phyloP scores from a whole-genome alignment of 2,113 vertebrate genomes.

The Semicossyphus pulcher region DNA sequence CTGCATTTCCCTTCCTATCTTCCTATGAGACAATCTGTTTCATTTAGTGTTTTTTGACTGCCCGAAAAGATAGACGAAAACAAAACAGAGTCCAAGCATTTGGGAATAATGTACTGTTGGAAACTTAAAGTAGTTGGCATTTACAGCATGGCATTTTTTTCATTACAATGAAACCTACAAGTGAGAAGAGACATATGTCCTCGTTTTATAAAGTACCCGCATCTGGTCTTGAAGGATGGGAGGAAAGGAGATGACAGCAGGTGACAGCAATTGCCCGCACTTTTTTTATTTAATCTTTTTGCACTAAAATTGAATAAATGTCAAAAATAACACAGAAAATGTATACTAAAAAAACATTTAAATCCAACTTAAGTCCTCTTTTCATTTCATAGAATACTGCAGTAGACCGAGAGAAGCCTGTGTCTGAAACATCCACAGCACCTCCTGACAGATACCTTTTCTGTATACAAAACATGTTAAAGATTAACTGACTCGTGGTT shows the following conservation, averaged over 20 bases:
- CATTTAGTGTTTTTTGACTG: not conserved
- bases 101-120: no score
- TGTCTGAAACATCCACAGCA: not conserved
- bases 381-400: not conserved
- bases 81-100: no score
- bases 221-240: no score
- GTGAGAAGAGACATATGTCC: no score
- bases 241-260: no score
- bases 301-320: not conserved
- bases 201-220: no score
- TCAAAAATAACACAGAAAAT: not conserved
- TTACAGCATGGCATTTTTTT: no score
- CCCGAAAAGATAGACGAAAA: no score
- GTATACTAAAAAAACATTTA: not conserved
- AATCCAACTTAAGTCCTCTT: not conserved
- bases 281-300: no score
- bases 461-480: constrained; percentile 7
- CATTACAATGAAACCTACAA: no score
- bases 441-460: constrained; percentile 12
- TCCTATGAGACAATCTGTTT: not conserved
- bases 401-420: not conserved
- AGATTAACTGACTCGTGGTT: constrained; percentile 14
- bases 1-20: not conserved
- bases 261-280: no score
- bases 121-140: no score